Evolutionary conservation across 2,113 vertebrate species (phyloP).

Genomic region (Sinocyclocheilus anophthalmus): DNA sequence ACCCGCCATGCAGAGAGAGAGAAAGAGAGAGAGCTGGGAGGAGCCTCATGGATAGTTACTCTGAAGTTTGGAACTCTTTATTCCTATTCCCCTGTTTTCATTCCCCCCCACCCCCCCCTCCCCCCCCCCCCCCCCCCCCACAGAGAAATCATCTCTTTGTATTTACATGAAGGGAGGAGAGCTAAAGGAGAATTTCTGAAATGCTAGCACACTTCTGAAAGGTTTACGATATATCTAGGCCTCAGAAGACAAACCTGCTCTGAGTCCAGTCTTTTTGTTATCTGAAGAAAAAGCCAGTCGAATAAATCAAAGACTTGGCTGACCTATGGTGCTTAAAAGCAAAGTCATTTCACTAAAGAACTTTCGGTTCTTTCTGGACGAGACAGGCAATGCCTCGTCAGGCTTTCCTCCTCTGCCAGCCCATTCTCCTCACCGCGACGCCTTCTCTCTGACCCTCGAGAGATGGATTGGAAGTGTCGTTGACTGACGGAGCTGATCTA

Average conservation of each 20-base stretch:
- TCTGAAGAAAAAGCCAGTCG: neutral
- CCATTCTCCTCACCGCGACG: slow-evolving; percentile 12
- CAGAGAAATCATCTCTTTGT: slow-evolving; percentile 9
- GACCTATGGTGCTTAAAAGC: slow-evolving; percentile 4
- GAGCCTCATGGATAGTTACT: slow-evolving; percentile 41
- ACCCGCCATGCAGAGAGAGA: slow-evolving; percentile 56
- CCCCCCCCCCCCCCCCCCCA: neutral
- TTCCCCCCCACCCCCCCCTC: neutral
- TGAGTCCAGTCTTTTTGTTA: slow-evolving; percentile 18
- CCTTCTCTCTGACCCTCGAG: slow-evolving; percentile 5
- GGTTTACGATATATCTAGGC: slow-evolving; percentile 3
- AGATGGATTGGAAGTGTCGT: neutral
- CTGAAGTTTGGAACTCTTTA: slow-evolving; percentile 31
- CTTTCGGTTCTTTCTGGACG: slow-evolving; percentile 21
- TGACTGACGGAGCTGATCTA: neutral
- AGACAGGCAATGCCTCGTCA: slow-evolving; percentile 16
- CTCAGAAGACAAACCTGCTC: slow-evolving; percentile 11
- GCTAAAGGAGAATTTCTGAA: slow-evolving; percentile 27
- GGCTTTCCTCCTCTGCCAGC: slow-evolving; percentile 25
- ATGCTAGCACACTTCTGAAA: slow-evolving; percentile 25
- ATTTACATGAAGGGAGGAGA: slow-evolving; percentile 41
- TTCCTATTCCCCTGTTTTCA: slow-evolving; percentile 18
- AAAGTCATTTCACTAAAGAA: slow-evolving; percentile 23
- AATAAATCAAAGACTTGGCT: slow-evolving; percentile 34
- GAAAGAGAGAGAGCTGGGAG: slow-evolving; percentile 12